Percentiles rank a stretch among this genome's conserved stretches.
Evolutionary conservation across 2,113 vertebrate species (phyloP).

Genomic region (Micronycteris hirsuta): DNA sequence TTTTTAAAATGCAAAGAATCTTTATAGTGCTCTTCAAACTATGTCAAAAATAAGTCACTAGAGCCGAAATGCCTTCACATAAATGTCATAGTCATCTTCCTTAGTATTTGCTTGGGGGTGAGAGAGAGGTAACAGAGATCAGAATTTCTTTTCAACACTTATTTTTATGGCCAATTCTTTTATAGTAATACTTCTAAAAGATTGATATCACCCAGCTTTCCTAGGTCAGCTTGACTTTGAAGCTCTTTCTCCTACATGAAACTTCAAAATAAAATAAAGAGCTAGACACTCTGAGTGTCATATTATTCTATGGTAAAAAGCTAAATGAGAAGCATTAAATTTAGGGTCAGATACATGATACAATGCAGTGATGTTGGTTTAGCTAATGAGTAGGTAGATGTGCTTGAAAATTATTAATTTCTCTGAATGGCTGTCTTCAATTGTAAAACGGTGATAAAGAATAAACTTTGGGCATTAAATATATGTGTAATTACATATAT

Average conservation of each 20-base stretch:
- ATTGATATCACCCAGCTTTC: not conserved
- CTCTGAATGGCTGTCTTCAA: not conserved
- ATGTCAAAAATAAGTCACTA: not conserved
- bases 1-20: not conserved
- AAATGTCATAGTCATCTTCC: not conserved
- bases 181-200: not conserved
- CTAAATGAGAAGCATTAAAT: not conserved
- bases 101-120: not conserved
- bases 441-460: not conserved
- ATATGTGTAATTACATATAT: not conserved
- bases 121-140: not conserved
- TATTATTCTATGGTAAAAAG: not conserved
- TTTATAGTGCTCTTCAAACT: not conserved
- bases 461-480: not conserved
- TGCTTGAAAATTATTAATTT: not conserved
- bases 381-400: not conserved
- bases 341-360: not conserved
- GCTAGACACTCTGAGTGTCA: not conserved
- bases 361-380: not conserved
- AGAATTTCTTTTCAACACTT: slow-evolving; percentile 20
- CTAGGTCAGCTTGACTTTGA: slow-evolving; percentile 11
- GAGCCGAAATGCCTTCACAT: not conserved
- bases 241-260: not conserved
- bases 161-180: not conserved
- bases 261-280: not conserved